phyloP scores from a whole-genome alignment of 2,888 invertebrate species.

The Criorhina ranunculi region DNA sequence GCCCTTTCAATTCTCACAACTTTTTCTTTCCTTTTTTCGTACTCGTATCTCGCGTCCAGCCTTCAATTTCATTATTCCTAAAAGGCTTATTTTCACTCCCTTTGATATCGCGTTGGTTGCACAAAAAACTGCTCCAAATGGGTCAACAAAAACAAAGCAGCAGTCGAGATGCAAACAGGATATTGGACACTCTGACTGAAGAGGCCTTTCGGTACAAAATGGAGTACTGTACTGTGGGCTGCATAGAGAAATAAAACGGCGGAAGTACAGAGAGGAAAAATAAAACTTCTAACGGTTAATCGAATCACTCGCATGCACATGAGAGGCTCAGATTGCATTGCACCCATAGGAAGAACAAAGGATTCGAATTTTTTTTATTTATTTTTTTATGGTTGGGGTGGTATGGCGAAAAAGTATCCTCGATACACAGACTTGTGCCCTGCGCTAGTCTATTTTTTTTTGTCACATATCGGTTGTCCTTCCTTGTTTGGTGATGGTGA shows the following conservation, averaged over 20 bases:
- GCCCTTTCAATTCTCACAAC: neutral
- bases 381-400: constrained; percentile 16
- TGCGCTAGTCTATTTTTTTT: constrained; percentile 25
- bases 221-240: constrained; percentile 48
- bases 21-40: constrained; percentile 9
- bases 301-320: constrained; percentile 75
- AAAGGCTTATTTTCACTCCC: constrained; percentile 70
- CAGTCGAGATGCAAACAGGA: constrained; percentile 57
- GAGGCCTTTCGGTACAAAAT: constrained; percentile 61
- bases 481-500: constrained; percentile 37
- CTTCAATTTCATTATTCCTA: constrained; percentile 75
- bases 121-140: constrained; percentile 65
- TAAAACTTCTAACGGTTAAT: constrained; percentile 58
- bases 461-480: constrained; percentile 46
- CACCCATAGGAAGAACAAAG: constrained; percentile 54
- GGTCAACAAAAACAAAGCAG: constrained; percentile 60
- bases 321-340: constrained; percentile 69
- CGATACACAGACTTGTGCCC: constrained; percentile 49
- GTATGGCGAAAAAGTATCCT: constrained; percentile 29
- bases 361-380: constrained; percentile 13
- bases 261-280: constrained; percentile 15
- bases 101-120: constrained; percentile 66
- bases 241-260: constrained; percentile 21
- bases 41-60: constrained; percentile 56
- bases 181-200: constrained; percentile 66